These are phyloP conservation scores for Apantesis nais DNA, from an alignment of 2,888 invertebrate species.

Conservation along the genomic window DNA sequence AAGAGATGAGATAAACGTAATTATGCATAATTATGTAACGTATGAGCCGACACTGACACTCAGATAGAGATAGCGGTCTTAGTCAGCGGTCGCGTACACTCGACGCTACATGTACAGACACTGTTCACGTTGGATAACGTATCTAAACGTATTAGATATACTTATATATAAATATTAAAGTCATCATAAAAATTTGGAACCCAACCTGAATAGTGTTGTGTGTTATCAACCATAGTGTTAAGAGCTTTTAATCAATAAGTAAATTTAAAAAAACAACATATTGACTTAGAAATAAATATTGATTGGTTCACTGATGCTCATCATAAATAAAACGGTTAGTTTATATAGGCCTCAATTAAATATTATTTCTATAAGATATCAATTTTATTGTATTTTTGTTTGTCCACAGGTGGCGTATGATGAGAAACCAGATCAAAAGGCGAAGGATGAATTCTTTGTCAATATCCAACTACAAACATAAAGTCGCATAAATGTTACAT, in stretches of 20 bases:
- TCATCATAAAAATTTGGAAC: background rate
- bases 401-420: slow-evolving; percentile 78
- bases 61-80: slow-evolving; percentile 65
- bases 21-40: slow-evolving; percentile 75
- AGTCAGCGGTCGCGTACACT: slow-evolving; percentile 60
- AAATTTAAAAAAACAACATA: background rate
- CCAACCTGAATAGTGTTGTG: background rate
- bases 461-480: slow-evolving; percentile 79
- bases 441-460: slow-evolving; percentile 68
- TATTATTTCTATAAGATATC: background rate
- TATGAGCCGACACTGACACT: slow-evolving; percentile 60
- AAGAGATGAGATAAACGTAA: slow-evolving; percentile 61
- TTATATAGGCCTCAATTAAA: background rate
- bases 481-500: slow-evolving; percentile 60
- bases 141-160: background rate
- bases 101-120: slow-evolving; percentile 28
- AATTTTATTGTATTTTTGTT: slow-evolving; percentile 43
- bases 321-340: slow-evolving; percentile 4
- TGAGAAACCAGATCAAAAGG: slow-evolving; percentile 70
- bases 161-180: background rate
- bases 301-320: background rate
- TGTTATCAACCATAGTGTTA: background rate
- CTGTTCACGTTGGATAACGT: background rate
- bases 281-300: background rate
- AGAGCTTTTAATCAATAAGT: background rate